Conservation (phyloP, 2,888 invertebrate genomes). For the Leucania comma region DNA sequence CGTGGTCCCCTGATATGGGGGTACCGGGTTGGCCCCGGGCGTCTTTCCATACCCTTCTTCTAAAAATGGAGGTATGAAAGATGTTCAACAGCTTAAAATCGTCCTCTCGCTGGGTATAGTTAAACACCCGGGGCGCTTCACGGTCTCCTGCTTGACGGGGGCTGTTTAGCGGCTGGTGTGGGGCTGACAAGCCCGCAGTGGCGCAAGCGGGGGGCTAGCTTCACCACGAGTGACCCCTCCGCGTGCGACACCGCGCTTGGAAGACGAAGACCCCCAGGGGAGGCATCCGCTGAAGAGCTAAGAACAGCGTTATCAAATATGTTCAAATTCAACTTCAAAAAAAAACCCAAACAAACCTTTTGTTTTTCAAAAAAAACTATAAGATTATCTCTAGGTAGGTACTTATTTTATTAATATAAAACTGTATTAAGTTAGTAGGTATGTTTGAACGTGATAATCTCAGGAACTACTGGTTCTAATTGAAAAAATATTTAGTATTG, state of each 20-base stretch:
- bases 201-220: conserved; percentile 11
- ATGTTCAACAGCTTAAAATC: conserved; percentile 15
- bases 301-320: conserved; percentile 26
- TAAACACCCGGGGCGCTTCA: conserved; percentile 35
- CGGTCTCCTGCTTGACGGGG: conserved; percentile 44
- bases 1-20: conserved; percentile 27
- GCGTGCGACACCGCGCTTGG: conserved; percentile 37
- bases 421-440: too few species aligned
- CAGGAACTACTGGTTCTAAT: too few species aligned
- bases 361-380: background rate
- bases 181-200: conserved; percentile 48
- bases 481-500: too few species aligned
- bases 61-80: background rate
- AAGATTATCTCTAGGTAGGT: too few species aligned
- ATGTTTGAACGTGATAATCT: too few species aligned
- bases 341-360: conserved; percentile 24
- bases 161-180: conserved; percentile 40
- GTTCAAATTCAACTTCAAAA: background rate
- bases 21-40: conserved; percentile 44
- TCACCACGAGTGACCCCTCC: conserved; percentile 41
- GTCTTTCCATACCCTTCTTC: conserved; percentile 1
- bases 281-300: conserved; percentile 50
- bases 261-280: conserved; percentile 59
- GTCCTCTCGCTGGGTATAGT: conserved; percentile 52
- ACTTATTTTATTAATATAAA: too few species aligned